Percentiles rank a stretch among this genome's conserved stretches.
These are phyloP conservation scores for Euura saliciscinereae DNA, from an alignment of 1,140 invertebrate species.

Conservation along the genomic window DNA sequence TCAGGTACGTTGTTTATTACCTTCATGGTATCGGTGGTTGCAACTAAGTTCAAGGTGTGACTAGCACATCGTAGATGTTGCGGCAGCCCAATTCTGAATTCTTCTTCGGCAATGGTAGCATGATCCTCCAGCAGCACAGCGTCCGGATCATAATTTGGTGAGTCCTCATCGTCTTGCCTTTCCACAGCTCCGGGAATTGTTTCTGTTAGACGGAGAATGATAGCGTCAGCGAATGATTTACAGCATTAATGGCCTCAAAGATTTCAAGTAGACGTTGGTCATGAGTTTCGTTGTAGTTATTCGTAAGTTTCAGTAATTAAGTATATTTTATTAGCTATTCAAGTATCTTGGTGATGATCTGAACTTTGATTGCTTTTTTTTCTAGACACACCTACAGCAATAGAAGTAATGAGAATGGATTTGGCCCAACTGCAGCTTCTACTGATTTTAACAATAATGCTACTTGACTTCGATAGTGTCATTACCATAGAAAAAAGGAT, in stretches of 20 bases:
- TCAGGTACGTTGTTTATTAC: neutral
- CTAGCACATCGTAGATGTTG: conserved; percentile 22
- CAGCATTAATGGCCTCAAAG: neutral
- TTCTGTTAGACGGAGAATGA: neutral
- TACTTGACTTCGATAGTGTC: no score
- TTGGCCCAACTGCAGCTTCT: no score
- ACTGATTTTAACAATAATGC: no score
- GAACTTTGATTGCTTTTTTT: no score
- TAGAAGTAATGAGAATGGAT: no score
- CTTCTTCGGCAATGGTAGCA: neutral
- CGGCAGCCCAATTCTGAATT: conserved; percentile 9
- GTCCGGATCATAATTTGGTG: neutral
- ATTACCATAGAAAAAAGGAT: no score
- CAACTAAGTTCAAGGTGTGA: neutral
- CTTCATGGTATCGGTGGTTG: conserved; percentile 16
- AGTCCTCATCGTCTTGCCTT: conserved; percentile 4
- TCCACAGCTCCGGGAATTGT: neutral
- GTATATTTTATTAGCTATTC: neutral
- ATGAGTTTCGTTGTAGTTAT: no score
- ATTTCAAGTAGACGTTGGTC: neutral
- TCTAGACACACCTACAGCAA: no score
- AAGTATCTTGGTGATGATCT: no score
- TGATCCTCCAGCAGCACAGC: conserved; percentile 6
- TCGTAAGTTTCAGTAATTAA: no score
- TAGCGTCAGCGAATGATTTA: neutral